Evolutionary conservation across 2,888 invertebrate genomes (phyloP), one percentile per base, ranked within the genome.

Genomic region (Himalopsyche anomala): DNA sequence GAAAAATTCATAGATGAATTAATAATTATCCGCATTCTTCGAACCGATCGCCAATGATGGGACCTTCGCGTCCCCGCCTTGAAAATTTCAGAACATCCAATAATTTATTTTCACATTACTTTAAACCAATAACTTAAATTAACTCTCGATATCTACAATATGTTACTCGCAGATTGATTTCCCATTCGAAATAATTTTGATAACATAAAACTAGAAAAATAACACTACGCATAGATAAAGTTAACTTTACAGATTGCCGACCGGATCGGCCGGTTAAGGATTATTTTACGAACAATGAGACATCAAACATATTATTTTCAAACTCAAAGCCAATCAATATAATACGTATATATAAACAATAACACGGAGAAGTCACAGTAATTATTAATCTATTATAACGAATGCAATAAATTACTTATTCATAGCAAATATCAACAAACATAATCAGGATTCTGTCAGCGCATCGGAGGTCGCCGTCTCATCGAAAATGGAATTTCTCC

Each of bases 311-410:
- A 74, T 74, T 74, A 74, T 74, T 74, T 74, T 74, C 74, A 74
- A 74, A 74, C 74, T 74, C 74, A 74, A 74, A 74, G 74, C 74
- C 74, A 74, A 74, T 74, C 74, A 12, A 74, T 74, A 74, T 12
- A 74, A 74, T 74, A 74, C 74, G 74, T 74, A 74, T 51, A 51
- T 51, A 51, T 28, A 74, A 74, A 74, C 74, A 36, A 74, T 74
- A 74, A 74, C 74, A 74, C 74, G 74, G 74, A 74, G 74, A 74
- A 74, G 74, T 74, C 74, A 74, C 74, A 74, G 74, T 74, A 74
- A 74, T 74, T 36, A 74, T 74, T 74, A 74, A 74, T 74, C 74
- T 74, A 74, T 74, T 74, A 74, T 74, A 74, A 74, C 74, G 36
- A 74, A 74, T 74, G 74, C 74, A 74, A 74, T 74, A 74, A 74